Conservation (phyloP, 1,140 invertebrate genomes). For the Microplitis demolitor region DNA sequence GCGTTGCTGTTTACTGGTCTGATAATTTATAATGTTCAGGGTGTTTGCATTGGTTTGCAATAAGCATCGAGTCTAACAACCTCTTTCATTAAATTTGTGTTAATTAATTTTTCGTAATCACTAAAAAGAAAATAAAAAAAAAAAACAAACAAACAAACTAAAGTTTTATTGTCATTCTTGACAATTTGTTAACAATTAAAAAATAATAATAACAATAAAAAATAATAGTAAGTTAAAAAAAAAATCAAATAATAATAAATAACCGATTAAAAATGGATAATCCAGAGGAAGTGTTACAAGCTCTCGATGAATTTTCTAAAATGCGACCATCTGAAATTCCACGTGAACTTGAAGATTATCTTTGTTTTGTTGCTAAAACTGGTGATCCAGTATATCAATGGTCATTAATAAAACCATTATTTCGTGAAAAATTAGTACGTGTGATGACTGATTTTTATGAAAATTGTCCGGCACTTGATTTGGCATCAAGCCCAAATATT, state of each 20-base stretch:
- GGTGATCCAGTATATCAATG: constrained; percentile 94
- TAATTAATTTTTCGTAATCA: too few species aligned
- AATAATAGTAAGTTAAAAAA: neutral
- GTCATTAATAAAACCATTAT: constrained; percentile 83
- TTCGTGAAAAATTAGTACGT: constrained; percentile 83
- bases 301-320: constrained; percentile 83
- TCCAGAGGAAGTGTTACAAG: constrained; percentile 81
- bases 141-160: neutral
- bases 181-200: neutral
- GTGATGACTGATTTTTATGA: constrained; percentile 89
- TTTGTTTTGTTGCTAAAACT: constrained; percentile 89
- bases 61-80: too few species aligned
- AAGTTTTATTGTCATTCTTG: neutral
- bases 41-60: too few species aligned
- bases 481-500: constrained; percentile 85
- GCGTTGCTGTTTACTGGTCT: too few species aligned
- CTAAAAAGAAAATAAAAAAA: neutral
- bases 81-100: too few species aligned
- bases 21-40: too few species aligned
- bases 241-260: neutral
- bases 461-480: constrained; percentile 72
- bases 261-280: constrained; percentile 71
- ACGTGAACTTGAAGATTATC: constrained; percentile 87
- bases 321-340: constrained; percentile 83
- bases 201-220: neutral